Percentiles rank a stretch among this genome's conserved stretches.
Evolutionary conservation across 2,113 vertebrate species (phyloP).

Genomic region (Isurus oxyrinchus): DNA sequence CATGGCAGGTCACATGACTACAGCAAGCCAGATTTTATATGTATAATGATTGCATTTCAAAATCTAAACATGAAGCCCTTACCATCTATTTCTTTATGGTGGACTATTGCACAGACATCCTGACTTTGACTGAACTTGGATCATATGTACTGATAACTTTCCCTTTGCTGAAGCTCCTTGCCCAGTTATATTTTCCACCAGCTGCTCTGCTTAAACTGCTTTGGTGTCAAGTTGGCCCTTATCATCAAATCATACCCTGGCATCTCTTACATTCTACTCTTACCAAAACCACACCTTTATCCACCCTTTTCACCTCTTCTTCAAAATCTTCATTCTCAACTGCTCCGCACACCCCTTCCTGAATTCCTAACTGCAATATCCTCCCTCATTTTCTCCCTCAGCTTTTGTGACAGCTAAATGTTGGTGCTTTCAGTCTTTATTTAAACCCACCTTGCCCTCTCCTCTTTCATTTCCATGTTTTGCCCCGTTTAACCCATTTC

Average conservation of each 20-base stretch:
- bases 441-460: not conserved
- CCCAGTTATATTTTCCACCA: not conserved
- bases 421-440: not conserved
- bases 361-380: not conserved
- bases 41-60: too few relatives aligned
- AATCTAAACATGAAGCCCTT: too few relatives aligned
- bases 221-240: not conserved
- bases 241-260: not conserved
- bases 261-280: not conserved
- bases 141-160: too few relatives aligned
- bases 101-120: too few relatives aligned
- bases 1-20: too few relatives aligned
- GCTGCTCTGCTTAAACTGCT: not conserved
- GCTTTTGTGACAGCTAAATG: not conserved
- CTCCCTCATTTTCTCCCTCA: not conserved
- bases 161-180: too few relatives aligned
- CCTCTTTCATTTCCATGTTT: not conserved
- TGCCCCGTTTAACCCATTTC: not conserved
- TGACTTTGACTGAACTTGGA: too few relatives aligned
- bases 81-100: too few relatives aligned
- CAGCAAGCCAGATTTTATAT: too few relatives aligned
- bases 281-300: not conserved
- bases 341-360: not conserved
- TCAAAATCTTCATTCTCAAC: not conserved
- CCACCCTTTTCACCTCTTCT: not conserved